Evolutionary conservation across 2,797 vertebrate genomes (phyloP).

Genomic region (Phrynocephalus guinanensis): DNA sequence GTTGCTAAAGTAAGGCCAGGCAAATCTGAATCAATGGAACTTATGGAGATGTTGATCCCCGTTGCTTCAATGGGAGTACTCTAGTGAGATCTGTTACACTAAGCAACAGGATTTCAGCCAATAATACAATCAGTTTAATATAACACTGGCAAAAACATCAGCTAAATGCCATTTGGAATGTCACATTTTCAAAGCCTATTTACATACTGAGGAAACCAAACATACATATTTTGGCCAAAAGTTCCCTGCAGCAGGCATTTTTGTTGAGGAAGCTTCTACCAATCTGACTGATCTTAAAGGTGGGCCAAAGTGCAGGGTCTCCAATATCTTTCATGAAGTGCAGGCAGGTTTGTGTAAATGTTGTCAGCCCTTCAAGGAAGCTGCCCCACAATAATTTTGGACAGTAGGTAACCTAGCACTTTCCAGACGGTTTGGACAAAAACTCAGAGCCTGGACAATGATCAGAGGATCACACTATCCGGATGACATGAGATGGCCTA

Average conservation of each 20-base stretch:
- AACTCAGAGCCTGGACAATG: too few species aligned
- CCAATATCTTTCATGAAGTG: not conserved
- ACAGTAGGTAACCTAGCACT: not conserved
- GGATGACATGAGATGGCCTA: too few species aligned
- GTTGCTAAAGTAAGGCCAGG: too few species aligned
- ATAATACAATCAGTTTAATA: not conserved
- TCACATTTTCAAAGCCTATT: not conserved
- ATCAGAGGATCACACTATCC: too few species aligned
- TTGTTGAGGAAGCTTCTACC: not conserved
- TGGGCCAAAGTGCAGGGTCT: too few species aligned
- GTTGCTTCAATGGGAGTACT: too few species aligned
- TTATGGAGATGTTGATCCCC: too few species aligned
- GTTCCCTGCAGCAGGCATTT: not conserved
- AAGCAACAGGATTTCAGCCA: too few species aligned
- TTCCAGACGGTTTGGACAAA: not conserved
- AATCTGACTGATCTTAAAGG: not conserved
- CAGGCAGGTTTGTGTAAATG: not conserved
- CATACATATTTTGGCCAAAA: not conserved
- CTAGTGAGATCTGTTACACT: too few species aligned
- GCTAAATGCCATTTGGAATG: not conserved
- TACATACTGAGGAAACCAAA: not conserved
- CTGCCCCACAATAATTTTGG: not conserved
- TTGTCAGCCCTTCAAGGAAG: not conserved
- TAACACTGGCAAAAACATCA: not conserved
- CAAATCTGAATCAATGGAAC: too few species aligned